Conservation (phyloP, 2,113 vertebrate species). For the Atherinomorus stipes region DNA sequence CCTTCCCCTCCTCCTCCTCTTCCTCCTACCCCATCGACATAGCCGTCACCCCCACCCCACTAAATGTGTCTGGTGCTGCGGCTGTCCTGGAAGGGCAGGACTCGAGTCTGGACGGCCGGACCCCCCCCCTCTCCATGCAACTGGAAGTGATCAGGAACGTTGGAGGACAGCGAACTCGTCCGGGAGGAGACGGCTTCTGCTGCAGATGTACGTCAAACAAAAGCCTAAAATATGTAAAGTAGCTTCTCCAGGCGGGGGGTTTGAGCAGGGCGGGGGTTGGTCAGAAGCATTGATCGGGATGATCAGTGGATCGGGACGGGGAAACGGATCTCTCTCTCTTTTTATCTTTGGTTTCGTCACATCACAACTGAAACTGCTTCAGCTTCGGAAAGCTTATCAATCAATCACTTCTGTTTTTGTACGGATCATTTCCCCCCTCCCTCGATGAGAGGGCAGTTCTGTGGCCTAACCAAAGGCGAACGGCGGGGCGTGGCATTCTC, state of each 20-base stretch:
- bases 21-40: conserved; percentile 52
- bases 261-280: conserved; percentile 36
- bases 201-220: conserved; percentile 44
- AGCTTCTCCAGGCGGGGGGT: conserved; percentile 6
- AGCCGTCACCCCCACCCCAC: conserved; percentile 13
- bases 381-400: conserved; percentile 65
- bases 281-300: conserved; percentile 34
- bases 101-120: conserved; percentile 22
- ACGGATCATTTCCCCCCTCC: conserved; percentile 8
- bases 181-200: conserved; percentile 39
- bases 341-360: conserved; percentile 67
- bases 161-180: conserved; percentile 78
- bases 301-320: conserved; percentile 36
- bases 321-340: conserved; percentile 43
- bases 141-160: conserved; percentile 66
- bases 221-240: conserved; percentile 53
- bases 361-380: conserved; percentile 61
- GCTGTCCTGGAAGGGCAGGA: conserved; percentile 53
- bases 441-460: conserved; percentile 61
- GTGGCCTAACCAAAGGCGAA: conserved; percentile 75
- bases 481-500: conserved; percentile 60
- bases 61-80: conserved; percentile 45
- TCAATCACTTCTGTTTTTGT: conserved; percentile 38
- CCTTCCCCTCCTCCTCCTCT: conserved; percentile 49
- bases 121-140: conserved; percentile 69